Percentiles rank a stretch among this genome's conserved stretches.
Conservation (phyloP, 2,888 invertebrate species). For the Drosophila recens region DNA sequence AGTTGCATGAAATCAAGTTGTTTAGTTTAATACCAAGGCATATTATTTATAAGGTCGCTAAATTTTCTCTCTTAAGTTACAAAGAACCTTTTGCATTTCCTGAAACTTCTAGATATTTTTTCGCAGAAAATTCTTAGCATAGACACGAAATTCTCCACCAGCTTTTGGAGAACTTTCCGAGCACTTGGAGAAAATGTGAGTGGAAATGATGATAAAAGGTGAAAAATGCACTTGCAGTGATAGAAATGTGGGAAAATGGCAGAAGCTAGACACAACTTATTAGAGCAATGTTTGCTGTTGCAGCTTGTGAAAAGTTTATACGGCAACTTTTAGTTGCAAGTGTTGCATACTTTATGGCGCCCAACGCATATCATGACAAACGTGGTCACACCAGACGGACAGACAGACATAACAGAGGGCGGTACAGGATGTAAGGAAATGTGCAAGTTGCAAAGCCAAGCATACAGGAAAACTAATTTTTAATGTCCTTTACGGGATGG, state of each 20-base stretch:
- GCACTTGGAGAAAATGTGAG: constrained; percentile 24
- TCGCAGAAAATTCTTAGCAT: background rate
- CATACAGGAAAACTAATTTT: constrained; percentile 61
- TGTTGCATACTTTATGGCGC: constrained; percentile 56
- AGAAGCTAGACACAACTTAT: constrained; percentile 48
- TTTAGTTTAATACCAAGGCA: background rate
- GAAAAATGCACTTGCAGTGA: constrained; percentile 50
- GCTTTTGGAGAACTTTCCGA: constrained; percentile 13
- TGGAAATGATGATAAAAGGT: constrained; percentile 67
- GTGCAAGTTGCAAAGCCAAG: constrained; percentile 45
- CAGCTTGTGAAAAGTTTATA: constrained; percentile 46
- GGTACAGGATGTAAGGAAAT: constrained; percentile 23
- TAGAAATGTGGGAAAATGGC: constrained; percentile 9
- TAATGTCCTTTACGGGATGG: constrained; percentile 33
- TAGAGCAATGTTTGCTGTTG: constrained; percentile 26
- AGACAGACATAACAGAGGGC: background rate
- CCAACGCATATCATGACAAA: constrained; percentile 39
- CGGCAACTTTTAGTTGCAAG: constrained; percentile 58
- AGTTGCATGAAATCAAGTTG: background rate
- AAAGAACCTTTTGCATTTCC: background rate
- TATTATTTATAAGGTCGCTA: background rate
- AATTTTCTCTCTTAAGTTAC: background rate
- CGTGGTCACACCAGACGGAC: constrained; percentile 11
- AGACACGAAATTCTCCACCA: constrained; percentile 1
- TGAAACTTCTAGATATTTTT: background rate